These are phyloP conservation scores for Cryptocephalus primarius DNA, from an alignment of 2,888 invertebrate species.

Conservation along the genomic window DNA sequence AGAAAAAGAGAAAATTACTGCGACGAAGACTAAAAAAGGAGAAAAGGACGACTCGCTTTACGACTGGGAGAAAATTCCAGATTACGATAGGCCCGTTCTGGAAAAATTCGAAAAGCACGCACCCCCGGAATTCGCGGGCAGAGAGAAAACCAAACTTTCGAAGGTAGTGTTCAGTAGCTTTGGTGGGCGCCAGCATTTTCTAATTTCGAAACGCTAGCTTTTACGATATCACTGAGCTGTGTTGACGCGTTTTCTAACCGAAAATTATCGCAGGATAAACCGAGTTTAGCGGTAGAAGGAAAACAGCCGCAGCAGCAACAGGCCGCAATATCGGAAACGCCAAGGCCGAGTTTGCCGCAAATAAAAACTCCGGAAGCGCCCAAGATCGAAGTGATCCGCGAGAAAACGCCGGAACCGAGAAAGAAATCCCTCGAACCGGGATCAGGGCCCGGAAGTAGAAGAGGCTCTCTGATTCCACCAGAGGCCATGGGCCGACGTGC, in stretches of 20 bases:
- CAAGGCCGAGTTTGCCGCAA: conserved; percentile 45
- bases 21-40: conserved; percentile 23
- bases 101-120: conserved; percentile 51
- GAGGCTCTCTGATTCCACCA: conserved; percentile 82
- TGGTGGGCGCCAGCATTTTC: too few relatives aligned
- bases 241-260: background rate
- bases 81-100: conserved; percentile 65
- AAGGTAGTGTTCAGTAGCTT: conserved; percentile 25
- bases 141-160: conserved; percentile 35
- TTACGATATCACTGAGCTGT: background rate
- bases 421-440: conserved; percentile 52
- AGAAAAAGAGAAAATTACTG: conserved; percentile 20
- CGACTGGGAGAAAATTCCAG: conserved; percentile 43
- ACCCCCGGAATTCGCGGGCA: conserved; percentile 40
- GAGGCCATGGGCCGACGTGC: conserved; percentile 80
- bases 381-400: conserved; percentile 78
- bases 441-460: conserved; percentile 50
- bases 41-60: conserved; percentile 16
- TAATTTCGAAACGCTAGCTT: background rate
- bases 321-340: conserved; percentile 16
- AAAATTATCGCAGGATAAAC: conserved; percentile 23
- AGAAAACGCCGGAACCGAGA: conserved; percentile 57
- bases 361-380: conserved; percentile 66
- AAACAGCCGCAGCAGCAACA: conserved; percentile 13
- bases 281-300: conserved; percentile 22